These are phyloP conservation scores for Nothoprocta perdicaria DNA, from an alignment of 2,113 vertebrate genomes.

Conservation along the genomic window DNA sequence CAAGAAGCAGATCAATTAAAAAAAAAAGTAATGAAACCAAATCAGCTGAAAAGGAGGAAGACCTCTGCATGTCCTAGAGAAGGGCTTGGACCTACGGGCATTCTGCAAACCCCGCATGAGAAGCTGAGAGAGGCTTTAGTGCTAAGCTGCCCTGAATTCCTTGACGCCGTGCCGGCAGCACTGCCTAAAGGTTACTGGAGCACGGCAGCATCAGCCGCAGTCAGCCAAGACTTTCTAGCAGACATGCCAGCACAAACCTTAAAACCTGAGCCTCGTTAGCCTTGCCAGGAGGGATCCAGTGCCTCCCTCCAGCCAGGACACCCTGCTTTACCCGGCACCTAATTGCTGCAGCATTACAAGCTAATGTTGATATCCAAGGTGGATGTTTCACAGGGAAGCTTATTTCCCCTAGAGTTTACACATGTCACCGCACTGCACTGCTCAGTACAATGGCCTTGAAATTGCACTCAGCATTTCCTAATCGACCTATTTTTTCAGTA, in stretches of 20 bases:
- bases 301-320: not conserved
- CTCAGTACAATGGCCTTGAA: conserved; percentile 14
- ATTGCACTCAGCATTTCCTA: conserved; percentile 2
- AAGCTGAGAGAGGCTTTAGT: not conserved
- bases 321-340: not conserved
- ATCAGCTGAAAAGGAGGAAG: not conserved
- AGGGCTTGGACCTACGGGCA: not conserved
- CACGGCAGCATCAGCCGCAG: not conserved
- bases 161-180: not conserved
- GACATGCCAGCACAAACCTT: not conserved
- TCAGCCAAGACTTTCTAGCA: not conserved
- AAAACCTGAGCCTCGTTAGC: not conserved
- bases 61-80: not conserved
- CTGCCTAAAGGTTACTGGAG: not conserved
- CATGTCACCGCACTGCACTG: not conserved
- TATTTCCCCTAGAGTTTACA: not conserved
- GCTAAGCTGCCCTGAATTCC: not conserved
- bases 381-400: not conserved
- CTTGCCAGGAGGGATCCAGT: not conserved
- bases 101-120: not conserved
- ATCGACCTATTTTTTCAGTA: not conserved
- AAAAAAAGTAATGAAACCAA: not conserved
- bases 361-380: not conserved
- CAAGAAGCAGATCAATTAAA: not conserved
- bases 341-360: not conserved